Evolutionary conservation across 2,888 invertebrate species (phyloP).

Genomic region (Bruchidius siliquastri): DNA sequence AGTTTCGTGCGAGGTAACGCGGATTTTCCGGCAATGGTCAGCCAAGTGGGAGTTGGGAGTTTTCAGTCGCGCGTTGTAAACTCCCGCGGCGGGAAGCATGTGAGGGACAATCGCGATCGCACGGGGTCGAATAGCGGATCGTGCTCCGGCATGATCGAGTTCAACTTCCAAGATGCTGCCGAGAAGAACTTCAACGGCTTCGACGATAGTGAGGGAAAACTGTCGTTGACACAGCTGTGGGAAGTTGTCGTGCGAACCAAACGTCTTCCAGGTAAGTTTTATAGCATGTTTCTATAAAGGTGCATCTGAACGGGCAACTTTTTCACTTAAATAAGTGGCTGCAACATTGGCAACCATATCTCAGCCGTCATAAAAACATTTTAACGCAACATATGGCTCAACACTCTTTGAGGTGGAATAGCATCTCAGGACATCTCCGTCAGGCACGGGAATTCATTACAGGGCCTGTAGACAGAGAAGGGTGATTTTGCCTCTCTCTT

Average conservation of each 20-base stretch:
- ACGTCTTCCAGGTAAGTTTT: conserved; percentile 56
- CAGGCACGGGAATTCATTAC: too few species aligned
- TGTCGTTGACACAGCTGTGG: conserved; percentile 72
- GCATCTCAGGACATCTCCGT: too few species aligned
- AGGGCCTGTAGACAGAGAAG: too few species aligned
- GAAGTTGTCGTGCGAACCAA: conserved; percentile 72
- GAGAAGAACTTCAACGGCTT: background rate
- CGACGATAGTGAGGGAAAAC: conserved; percentile 13
- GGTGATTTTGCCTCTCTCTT: too few species aligned
- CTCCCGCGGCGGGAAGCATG: background rate
- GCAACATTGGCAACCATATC: too few species aligned
- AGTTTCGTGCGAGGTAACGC: background rate
- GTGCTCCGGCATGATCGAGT: background rate
- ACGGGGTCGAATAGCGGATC: background rate
- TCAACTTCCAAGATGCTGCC: background rate
- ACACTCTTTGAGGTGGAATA: too few species aligned
- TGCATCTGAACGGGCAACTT: too few species aligned
- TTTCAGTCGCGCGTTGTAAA: background rate
- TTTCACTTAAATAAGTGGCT: too few species aligned
- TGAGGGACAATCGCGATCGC: background rate
- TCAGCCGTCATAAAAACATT: too few species aligned
- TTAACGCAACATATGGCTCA: too few species aligned
- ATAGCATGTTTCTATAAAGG: background rate
- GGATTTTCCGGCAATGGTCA: background rate
- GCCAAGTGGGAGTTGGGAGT: background rate